Percentiles rank a stretch among this genome's conserved stretches.
phyloP scores from a whole-genome alignment of 2,888 invertebrate genomes.

The Trachelus iudaicus region DNA sequence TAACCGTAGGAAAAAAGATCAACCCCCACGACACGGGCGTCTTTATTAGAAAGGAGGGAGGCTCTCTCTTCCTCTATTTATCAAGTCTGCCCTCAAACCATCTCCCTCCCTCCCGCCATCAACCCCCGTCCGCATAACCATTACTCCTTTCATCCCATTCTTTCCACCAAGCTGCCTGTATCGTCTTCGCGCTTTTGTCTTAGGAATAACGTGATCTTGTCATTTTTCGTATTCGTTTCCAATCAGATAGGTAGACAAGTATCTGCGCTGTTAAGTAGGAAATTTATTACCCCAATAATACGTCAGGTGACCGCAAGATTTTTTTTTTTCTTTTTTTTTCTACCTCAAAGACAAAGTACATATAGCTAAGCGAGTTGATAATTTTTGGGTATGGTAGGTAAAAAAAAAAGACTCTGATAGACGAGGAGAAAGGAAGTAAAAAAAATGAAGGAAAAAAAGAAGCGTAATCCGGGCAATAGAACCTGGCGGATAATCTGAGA shows the following conservation, averaged over 20 bases:
- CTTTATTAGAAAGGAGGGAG: slow-evolving; percentile 64
- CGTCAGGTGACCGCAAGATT: slow-evolving; percentile 7
- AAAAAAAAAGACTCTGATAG: not conserved
- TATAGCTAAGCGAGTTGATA: not conserved
- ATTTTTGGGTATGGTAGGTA: not conserved
- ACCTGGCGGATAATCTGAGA: slow-evolving; percentile 58
- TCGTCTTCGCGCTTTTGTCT: not conserved
- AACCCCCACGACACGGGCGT: slow-evolving; percentile 62
- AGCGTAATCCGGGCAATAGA: slow-evolving; percentile 61
- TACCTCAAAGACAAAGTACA: not conserved
- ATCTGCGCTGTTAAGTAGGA: not conserved
- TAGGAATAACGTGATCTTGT: not conserved
- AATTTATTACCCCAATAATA: not conserved
- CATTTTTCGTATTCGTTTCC: not conserved
- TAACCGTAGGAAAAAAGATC: slow-evolving; percentile 55
- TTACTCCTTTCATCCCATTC: slow-evolving; percentile 28
- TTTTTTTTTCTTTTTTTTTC: not conserved
- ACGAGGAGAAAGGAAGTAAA: slow-evolving; percentile 24
- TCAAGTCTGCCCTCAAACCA: slow-evolving; percentile 51
- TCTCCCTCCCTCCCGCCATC: slow-evolving; percentile 32
- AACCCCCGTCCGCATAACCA: not conserved
- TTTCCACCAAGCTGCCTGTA: slow-evolving; percentile 29
- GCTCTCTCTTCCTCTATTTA: slow-evolving; percentile 54
- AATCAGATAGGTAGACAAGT: not conserved
- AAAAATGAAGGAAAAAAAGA: slow-evolving; percentile 40